Evolutionary conservation across 2,113 vertebrate genomes (phyloP).

Genomic region (Balaenoptera acutorostrata): DNA sequence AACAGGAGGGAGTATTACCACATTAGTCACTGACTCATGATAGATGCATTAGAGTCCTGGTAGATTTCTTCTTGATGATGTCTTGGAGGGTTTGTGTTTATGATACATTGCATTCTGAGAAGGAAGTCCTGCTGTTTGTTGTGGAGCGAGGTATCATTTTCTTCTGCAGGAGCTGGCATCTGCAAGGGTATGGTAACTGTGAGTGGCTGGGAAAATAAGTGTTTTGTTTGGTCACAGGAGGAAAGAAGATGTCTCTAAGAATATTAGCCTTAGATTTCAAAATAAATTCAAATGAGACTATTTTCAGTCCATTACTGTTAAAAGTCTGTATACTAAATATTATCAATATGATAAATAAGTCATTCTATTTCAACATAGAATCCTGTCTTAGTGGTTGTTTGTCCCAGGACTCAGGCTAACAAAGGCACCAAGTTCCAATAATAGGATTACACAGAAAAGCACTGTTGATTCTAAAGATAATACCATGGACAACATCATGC

Average conservation of each 20-base stretch:
- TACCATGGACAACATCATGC: neutral
- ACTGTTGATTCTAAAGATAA: neutral
- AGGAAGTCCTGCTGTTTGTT: neutral
- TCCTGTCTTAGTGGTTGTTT: neutral
- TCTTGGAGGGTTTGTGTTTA: neutral
- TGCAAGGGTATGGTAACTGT: neutral
- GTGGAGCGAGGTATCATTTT: neutral
- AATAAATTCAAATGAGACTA: neutral
- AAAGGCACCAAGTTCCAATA: neutral
- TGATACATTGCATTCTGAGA: neutral
- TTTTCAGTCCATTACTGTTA: neutral
- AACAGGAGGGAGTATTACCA: neutral
- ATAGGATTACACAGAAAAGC: neutral
- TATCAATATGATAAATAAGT: neutral
- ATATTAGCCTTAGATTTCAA: neutral
- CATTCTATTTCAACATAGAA: neutral
- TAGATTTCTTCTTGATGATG: neutral
- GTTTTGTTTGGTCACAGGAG: neutral
- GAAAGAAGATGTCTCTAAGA: neutral
- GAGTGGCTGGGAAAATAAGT: neutral
- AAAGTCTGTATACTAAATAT: neutral
- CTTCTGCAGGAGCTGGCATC: neutral
- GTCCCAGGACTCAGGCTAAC: neutral
- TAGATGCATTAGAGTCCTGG: neutral
- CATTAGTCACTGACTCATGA: neutral